A percentile compares a stretch with the other conserved stretches of the same genome.
Conservation (phyloP, 2,888 invertebrate species). For the Aphelenchoides bicaudatus region DNA sequence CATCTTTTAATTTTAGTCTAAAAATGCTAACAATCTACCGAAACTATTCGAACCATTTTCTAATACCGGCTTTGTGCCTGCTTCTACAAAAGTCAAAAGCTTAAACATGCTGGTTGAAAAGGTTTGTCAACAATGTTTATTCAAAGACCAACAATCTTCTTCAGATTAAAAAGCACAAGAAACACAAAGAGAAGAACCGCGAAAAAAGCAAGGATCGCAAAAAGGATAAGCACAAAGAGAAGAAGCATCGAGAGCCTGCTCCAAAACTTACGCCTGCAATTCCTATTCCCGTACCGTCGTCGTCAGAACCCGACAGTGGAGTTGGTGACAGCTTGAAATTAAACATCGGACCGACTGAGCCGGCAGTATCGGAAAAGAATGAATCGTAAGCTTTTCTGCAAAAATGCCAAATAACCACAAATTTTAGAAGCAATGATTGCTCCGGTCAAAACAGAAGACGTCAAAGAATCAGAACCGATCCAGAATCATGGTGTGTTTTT, state of each 20-base stretch:
- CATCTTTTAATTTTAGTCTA: neutral
- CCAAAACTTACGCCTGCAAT: slow-evolving; percentile 6
- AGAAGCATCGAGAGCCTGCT: slow-evolving; percentile 4
- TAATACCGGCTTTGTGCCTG: neutral
- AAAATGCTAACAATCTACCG: no score
- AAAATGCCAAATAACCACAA: no score
- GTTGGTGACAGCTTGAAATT: no score
- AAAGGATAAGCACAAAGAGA: slow-evolving; percentile 18
- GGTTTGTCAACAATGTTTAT: neutral
- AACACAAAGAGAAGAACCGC: slow-evolving; percentile 10
- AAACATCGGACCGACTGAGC: no score
- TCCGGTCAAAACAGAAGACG: no score
- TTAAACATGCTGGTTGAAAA: slow-evolving; percentile 7
- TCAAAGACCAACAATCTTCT: neutral
- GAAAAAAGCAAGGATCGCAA: slow-evolving; percentile 18
- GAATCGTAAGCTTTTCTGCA: no score
- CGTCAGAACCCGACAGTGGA: neutral
- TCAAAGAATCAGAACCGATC: no score
- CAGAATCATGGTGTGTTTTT: no score
- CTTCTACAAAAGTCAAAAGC: neutral
- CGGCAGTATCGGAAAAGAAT: no score
- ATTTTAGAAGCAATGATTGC: no score
- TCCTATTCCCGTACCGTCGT: neutral
- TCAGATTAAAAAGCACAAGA: slow-evolving; percentile 9
- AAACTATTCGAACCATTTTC: neutral